phyloP scores from a whole-genome alignment of 1,140 invertebrate species.

The Drosophila chauvacae region DNA sequence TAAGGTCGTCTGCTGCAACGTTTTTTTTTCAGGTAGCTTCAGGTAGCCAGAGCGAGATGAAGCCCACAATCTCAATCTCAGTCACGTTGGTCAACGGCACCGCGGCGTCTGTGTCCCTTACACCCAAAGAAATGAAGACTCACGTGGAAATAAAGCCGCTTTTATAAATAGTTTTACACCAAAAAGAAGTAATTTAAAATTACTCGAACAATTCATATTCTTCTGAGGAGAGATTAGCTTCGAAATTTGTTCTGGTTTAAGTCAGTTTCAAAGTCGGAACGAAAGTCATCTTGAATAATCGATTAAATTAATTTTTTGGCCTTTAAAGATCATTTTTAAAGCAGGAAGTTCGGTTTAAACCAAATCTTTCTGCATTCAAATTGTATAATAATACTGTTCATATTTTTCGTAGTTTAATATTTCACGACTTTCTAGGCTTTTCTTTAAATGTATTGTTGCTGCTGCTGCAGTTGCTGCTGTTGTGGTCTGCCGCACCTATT shows the following conservation, averaged over 20 bases:
- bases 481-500: slow-evolving; percentile 76
- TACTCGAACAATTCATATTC: background rate
- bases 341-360: background rate
- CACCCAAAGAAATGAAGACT: background rate
- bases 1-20: slow-evolving; percentile 69
- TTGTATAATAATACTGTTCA: background rate
- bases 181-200: background rate
- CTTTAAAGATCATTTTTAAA: background rate
- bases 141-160: background rate
- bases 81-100: slow-evolving; percentile 78
- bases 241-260: background rate
- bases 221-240: background rate
- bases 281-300: background rate
- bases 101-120: slow-evolving; percentile 67
- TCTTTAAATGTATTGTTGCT: slow-evolving; percentile 14
- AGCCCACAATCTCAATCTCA: slow-evolving; percentile 41
- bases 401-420: background rate
- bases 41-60: slow-evolving; percentile 37
- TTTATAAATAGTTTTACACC: background rate
- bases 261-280: too few species aligned
- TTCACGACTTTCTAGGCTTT: background rate
- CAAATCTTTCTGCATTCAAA: background rate
- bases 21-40: slow-evolving; percentile 8
- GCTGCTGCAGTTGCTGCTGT: slow-evolving; percentile 38
- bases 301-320: background rate